Percentiles rank a stretch among this genome's conserved stretches.
These are phyloP conservation scores for Melieria omissa DNA, from an alignment of 2,888 invertebrate genomes.

Conservation along the genomic window DNA sequence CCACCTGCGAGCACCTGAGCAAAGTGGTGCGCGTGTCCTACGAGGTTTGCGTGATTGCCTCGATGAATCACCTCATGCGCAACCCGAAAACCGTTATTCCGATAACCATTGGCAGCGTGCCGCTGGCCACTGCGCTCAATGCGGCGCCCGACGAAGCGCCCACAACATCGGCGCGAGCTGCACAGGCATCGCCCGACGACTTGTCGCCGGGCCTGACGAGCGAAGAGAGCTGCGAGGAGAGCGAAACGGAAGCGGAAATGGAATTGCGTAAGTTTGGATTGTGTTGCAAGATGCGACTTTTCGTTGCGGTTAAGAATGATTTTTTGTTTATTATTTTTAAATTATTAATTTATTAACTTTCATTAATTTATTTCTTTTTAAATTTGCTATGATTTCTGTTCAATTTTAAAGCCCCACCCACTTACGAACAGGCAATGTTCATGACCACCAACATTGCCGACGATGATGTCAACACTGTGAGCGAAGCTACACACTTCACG, in stretches of 20 bases:
- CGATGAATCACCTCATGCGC: slow-evolving; percentile 57
- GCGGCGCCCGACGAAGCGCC: slow-evolving; percentile 48
- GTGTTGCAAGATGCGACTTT: neutral
- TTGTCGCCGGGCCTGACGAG: slow-evolving; percentile 17
- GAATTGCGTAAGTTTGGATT: slow-evolving; percentile 51
- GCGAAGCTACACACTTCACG: slow-evolving; percentile 55
- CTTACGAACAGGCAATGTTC: slow-evolving; percentile 65
- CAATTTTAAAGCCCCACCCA: slow-evolving; percentile 60
- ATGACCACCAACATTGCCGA: slow-evolving; percentile 61
- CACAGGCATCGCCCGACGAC: slow-evolving; percentile 21
- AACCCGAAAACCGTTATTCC: slow-evolving; percentile 60
- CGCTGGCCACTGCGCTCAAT: slow-evolving; percentile 47
- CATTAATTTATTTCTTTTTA: neutral
- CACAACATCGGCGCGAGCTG: slow-evolving; percentile 56
- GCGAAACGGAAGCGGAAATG: slow-evolving; percentile 45
- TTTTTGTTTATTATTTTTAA: neutral
- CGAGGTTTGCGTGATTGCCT: slow-evolving; percentile 59
- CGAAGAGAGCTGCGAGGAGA: slow-evolving; percentile 51
- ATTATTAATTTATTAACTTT: neutral
- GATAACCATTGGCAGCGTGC: slow-evolving; percentile 64
- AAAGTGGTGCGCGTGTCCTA: slow-evolving; percentile 63
- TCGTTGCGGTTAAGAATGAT: neutral
- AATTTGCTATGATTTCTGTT: neutral
- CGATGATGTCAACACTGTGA: slow-evolving; percentile 57
- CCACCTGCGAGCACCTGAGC: slow-evolving; percentile 62